Evolutionary conservation across 1,140 invertebrate species (phyloP).

Genomic region (Teleopsis dalmanni): DNA sequence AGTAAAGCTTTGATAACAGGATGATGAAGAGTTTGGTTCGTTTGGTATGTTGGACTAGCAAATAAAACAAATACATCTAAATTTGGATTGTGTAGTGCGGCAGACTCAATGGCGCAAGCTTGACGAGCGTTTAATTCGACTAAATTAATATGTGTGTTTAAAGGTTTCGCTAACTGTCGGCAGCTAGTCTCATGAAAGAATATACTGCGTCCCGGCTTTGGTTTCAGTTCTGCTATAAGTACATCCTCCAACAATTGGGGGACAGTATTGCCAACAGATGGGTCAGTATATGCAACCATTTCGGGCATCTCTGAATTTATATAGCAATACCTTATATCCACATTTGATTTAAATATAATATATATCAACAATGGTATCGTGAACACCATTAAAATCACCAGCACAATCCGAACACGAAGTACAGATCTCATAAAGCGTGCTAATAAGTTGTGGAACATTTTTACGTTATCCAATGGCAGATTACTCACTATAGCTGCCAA

Average conservation of each 20-base stretch:
- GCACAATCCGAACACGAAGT: too few species aligned
- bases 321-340: too few species aligned
- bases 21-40: constrained; percentile 21
- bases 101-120: constrained; percentile 61
- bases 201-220: constrained; percentile 46
- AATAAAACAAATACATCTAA: constrained; percentile 52
- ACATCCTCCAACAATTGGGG: constrained; percentile 23
- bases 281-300: too few species aligned
- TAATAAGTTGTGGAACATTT: too few species aligned
- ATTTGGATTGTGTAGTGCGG: constrained; percentile 54
- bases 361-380: too few species aligned
- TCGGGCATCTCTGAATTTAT: too few species aligned
- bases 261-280: too few species aligned
- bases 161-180: constrained; percentile 1
- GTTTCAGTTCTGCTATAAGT: constrained; percentile 19
- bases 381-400: too few species aligned
- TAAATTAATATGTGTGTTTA: constrained; percentile 26
- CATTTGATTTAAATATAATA: too few species aligned
- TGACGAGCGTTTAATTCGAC: constrained; percentile 48
- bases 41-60: constrained; percentile 46
- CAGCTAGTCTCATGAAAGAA: constrained; percentile 56
- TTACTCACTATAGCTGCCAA: too few species aligned
- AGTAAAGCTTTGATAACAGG: constrained; percentile 42
- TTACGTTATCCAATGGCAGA: too few species aligned
- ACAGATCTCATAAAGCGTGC: too few species aligned